Evolutionary conservation across 2,113 vertebrate genomes (phyloP).

Genomic region (Sylvietta virens): DNA sequence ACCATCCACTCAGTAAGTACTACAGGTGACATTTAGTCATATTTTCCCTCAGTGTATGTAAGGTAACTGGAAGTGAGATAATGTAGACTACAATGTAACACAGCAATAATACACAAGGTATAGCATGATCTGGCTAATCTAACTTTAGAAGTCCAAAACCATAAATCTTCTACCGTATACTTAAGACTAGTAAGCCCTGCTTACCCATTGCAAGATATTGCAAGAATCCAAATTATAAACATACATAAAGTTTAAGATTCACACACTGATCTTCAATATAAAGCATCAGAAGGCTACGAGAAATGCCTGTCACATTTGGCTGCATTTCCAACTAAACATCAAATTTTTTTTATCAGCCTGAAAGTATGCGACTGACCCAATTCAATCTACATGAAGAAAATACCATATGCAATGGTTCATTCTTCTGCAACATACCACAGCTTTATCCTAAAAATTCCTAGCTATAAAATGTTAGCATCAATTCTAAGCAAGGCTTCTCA

Average conservation of each 20-base stretch:
- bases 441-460: not conserved
- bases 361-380: not conserved
- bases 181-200: not conserved
- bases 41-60: not conserved
- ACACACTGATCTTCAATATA: not conserved
- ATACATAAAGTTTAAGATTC: not conserved
- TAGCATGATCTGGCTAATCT: not conserved
- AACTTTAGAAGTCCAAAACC: not conserved
- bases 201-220: no score
- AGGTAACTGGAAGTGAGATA: not conserved
- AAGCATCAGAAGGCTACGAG: not conserved
- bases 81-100: not conserved
- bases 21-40: not conserved
- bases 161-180: not conserved
- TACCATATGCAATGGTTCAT: not conserved
- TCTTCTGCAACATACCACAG: not conserved
- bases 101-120: accelerated
- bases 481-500: not conserved
- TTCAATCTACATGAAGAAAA: not conserved
- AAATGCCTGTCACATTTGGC: not conserved
- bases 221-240: not conserved
- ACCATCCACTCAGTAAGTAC: not conserved
- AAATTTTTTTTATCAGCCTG: not conserved
- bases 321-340: not conserved
- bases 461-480: not conserved